Base-by-base conservation (phyloP, 1,140 invertebrate species). In the Galendromus occidentalis region DNA sequence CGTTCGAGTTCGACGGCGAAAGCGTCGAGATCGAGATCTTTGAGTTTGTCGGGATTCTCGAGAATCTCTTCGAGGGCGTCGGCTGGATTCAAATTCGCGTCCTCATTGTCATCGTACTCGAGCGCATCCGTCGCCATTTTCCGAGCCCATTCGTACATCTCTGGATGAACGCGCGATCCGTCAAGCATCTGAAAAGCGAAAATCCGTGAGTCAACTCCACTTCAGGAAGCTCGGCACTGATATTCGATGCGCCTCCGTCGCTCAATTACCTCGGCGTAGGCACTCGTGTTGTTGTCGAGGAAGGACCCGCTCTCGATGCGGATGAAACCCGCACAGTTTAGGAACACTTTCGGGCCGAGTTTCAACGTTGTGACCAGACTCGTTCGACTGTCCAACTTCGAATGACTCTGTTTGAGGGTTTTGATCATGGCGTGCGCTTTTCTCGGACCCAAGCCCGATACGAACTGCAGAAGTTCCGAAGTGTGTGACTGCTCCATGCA, bases 111-210 rank as follows among this genome's bases (percentile, higher is more conserved):
- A 70, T 98, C 94, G 70, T 97, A 96, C 70, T 99, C 96, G 12
- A 98, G 77, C 7, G 96, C 96, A 79, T 99, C 96, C 0, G 98
- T 91, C 2, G 95, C 96, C 94, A 99, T 99, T 79, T 99, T 99
- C 22, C 93, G 78, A 0, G 96, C 96, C 94, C 94, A 98, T 75
- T 98, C 95, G 71, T 98, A 99, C 0, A 91, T 93, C 77, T 99
- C 96, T 0, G 95, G 95, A 79, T 99, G 96, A 0, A 99, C 92
- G 68, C 96, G 80, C 0, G 96, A 96, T 0, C 92, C 92, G 74
- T 99, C 96, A 4, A 99, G 76, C 0, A 98, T 91, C 80, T 98
- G 92, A 0, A 95, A 25, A 59, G n/a, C 51, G 51, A 18, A 59
- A n/a, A n/a, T n/a, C n/a, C n/a, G n/a, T n/a, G n/a, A n/a, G n/a